Evolutionary conservation across 2,797 vertebrate species (phyloP), one percentile per base, ranked within the genome.

Genomic region (Danio albolineatus): DNA sequence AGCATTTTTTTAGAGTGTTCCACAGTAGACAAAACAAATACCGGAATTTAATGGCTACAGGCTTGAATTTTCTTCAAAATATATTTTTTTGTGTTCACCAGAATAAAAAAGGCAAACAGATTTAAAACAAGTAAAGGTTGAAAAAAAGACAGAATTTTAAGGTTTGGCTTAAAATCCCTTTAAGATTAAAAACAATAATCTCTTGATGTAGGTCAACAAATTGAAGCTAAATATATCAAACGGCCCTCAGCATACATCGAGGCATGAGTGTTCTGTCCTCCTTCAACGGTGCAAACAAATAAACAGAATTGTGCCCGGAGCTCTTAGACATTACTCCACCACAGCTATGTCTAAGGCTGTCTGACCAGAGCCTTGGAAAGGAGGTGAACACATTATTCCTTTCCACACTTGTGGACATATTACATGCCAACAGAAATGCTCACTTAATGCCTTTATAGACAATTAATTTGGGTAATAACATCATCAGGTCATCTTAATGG

Each of bases 221-320:
- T 83, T 79, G 66, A 78, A 49, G 69, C 80, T 70, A 16, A 79
- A 49, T 28, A 17, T 7, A 72, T 62, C 72, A 64, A 75, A 43
- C 39, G 6, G 36, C 78, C 62, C 67, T 79, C 84, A 76, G 83
- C 83, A 82, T 79, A 85, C 86, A 88, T 85, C 85, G 88, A 87
- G 91, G 85, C 70, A 86, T 91, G 89, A 89, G 90, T 84, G 89
- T 90, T 90, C 86, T 88, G 84, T 90, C 93, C 92, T 91, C 84
- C 83, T 81, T 65, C 80, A 86, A 86, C 80, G 88, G 87, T 90
- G 89, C 88, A 93, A 93, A 94, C 92, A 78, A 80, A 90, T 93
- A 94, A 92, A 95, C 91, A 93, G 92, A 92, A 88, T 89, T 87
- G 83, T 87, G 91, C 91, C 91, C 76, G 85, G 88, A 84, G 87